Conservation (phyloP, 2,797 vertebrate genomes). For the Coreius guichenoti region DNA sequence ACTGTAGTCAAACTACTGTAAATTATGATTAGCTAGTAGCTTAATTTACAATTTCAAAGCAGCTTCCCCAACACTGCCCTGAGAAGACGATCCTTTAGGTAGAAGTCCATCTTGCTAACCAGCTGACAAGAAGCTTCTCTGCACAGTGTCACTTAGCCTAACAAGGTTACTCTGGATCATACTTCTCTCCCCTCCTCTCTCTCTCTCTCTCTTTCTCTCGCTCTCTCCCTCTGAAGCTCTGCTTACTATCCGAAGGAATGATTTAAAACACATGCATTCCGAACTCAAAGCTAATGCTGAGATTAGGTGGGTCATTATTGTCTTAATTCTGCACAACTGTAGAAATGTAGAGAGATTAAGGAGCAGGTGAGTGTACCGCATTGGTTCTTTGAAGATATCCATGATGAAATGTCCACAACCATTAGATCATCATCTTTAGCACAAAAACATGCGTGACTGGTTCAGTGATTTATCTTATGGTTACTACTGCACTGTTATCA, state of each 20-base stretch:
- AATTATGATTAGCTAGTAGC: not conserved
- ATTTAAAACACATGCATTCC: slow-evolving; percentile 82
- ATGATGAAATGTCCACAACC: slow-evolving; percentile 70
- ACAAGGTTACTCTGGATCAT: slow-evolving; percentile 80
- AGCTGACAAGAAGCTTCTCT: slow-evolving; percentile 79
- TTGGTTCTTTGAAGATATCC: slow-evolving; percentile 68
- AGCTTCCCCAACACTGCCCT: slow-evolving; percentile 49
- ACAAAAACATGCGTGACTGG: slow-evolving; percentile 70
- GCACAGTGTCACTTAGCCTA: slow-evolving; percentile 82
- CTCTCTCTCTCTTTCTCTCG: slow-evolving; percentile 65
- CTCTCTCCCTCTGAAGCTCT: slow-evolving; percentile 71
- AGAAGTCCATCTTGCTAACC: slow-evolving; percentile 76
- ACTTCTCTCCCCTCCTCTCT: slow-evolving; percentile 45
- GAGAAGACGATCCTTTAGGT: slow-evolving; percentile 71
- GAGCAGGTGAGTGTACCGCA: slow-evolving; percentile 72
- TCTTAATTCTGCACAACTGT: slow-evolving; percentile 72
- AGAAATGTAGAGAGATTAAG: slow-evolving; percentile 72
- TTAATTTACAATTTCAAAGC: slow-evolving; percentile 20
- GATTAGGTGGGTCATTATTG: slow-evolving; percentile 81
- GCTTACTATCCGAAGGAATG: slow-evolving; percentile 78
- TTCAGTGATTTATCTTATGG: slow-evolving; percentile 69
- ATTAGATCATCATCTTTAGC: slow-evolving; percentile 68
- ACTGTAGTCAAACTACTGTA: not conserved
- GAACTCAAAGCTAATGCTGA: slow-evolving; percentile 78
- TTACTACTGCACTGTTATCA: slow-evolving; percentile 22